Evolutionary conservation across 1,140 invertebrate genomes (phyloP), one percentile per base, ranked within the genome.

Genomic region (Heterodera carotae): DNA sequence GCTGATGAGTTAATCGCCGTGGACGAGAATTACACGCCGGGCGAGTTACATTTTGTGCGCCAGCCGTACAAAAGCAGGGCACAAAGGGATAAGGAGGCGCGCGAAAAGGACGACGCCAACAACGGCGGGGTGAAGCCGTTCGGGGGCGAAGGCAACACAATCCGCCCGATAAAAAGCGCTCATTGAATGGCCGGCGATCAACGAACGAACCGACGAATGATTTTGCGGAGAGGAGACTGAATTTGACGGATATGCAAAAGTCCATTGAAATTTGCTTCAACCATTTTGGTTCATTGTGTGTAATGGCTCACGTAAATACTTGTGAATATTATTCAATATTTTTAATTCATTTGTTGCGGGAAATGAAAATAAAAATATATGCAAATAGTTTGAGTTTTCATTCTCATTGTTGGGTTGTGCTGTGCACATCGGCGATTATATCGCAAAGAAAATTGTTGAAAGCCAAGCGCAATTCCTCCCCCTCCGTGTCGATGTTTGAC

Each of bases 1-100:
- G n/a, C 56, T 34, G 27, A 76, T 8, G 56, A 31, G 27, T 53
- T 81, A 22, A 59, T 85, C 36, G 69, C 77, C 43, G 64, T 72
- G 7, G 77, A 78, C 27, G 76, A 80, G 53, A 67, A 74, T 60
- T 83, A 82, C 76, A 48, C 36, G 59, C 78, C 84, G 53, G 83
- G 85, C 18, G 64, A 76, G 48, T 27, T 87, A 66, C 69, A n/a
- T 15, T 86, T 86, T 76, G 60, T 86, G 22, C 82, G 86, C 15
- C 83, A 81, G 69, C 78, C 84, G 59, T 86, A 87, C 79, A 86
- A 84, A 69, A 80, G 76, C 39, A 80, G 81, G 33, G 77, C 74
- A 15, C 70, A 78, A 25, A 39, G 80, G 25, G 73, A 81, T 27
- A 69, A 82, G 25, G 64, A 73, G 27, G 68, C 75, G 59, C 48